These are phyloP conservation scores for Zootoca vivipara DNA, from an alignment of 2,113 vertebrate genomes.

Conservation along the genomic window DNA sequence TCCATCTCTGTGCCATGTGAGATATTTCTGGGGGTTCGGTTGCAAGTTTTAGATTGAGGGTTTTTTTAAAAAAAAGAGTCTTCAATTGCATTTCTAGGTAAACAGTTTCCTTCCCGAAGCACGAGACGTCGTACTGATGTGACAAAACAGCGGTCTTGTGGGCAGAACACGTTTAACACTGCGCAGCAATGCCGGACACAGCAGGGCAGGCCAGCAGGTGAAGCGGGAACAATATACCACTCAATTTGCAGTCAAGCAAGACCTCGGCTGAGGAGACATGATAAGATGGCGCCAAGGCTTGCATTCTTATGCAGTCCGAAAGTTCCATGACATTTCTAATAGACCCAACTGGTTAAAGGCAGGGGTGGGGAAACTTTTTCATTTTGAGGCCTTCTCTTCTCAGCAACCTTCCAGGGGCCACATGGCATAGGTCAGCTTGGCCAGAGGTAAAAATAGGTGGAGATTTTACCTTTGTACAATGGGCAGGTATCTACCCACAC, in stretches of 20 bases:
- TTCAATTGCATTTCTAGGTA: constrained; percentile 1
- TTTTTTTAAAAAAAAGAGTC: background rate
- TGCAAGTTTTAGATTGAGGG: constrained; percentile 7
- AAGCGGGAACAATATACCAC: background rate
- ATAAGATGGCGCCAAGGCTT: background rate
- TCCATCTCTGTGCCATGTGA: background rate
- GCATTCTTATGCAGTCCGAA: background rate
- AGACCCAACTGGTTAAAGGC: background rate
- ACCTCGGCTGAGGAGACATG: background rate
- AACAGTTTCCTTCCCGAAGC: constrained; percentile 5
- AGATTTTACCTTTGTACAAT: too few relatives aligned
- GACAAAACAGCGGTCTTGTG: constrained; percentile 1
- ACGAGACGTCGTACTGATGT: background rate
- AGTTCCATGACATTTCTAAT: background rate
- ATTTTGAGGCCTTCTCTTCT: background rate
- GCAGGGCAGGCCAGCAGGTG: constrained; percentile 7
- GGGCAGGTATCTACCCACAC: too few relatives aligned
- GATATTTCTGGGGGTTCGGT: constrained; percentile 9
- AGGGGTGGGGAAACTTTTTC: background rate
- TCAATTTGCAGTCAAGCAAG: background rate
- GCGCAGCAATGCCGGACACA: background rate
- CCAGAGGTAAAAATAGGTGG: background rate
- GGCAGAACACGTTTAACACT: constrained; percentile 9
- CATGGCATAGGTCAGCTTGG: background rate
- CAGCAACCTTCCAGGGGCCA: background rate